These are phyloP conservation scores for Rattus norvegicus DNA, from an alignment of 2,113 vertebrate species.

Conservation along the genomic window DNA sequence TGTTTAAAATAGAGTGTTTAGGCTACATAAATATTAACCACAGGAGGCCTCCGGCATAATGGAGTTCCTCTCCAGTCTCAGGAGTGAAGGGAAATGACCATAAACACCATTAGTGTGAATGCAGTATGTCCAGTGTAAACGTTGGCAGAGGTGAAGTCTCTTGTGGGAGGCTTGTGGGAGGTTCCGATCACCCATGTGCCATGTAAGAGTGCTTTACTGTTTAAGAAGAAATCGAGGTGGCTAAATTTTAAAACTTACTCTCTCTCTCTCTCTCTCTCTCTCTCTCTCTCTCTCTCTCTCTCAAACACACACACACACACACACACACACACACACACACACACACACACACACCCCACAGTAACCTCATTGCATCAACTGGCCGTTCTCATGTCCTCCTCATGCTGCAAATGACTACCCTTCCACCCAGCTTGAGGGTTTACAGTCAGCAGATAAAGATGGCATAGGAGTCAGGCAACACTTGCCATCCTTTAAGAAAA, in stretches of 20 bases:
- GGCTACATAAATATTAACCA: conserved; percentile 72
- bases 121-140: not conserved
- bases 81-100: not conserved
- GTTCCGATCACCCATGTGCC: not conserved
- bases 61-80: not conserved
- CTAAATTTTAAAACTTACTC: not conserved
- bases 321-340: not conserved
- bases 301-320: not conserved
- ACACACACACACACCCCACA: no score
- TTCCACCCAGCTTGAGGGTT: not conserved
- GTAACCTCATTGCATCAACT: not conserved
- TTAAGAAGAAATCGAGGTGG: not conserved
- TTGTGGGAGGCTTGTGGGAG: not conserved
- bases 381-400: not conserved
- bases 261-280: not conserved
- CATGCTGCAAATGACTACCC: not conserved
- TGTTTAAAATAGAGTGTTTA: conserved; percentile 62
- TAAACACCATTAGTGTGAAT: not conserved
- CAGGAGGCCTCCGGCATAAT: conserved; percentile 8
- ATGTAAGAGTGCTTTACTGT: not conserved
- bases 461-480: not conserved
- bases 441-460: not conserved
- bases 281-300: not conserved
- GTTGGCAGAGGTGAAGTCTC: not conserved
- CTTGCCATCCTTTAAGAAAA: not conserved